Evolutionary conservation across 2,888 invertebrate species (phyloP).

Genomic region (Lagria hirta): DNA sequence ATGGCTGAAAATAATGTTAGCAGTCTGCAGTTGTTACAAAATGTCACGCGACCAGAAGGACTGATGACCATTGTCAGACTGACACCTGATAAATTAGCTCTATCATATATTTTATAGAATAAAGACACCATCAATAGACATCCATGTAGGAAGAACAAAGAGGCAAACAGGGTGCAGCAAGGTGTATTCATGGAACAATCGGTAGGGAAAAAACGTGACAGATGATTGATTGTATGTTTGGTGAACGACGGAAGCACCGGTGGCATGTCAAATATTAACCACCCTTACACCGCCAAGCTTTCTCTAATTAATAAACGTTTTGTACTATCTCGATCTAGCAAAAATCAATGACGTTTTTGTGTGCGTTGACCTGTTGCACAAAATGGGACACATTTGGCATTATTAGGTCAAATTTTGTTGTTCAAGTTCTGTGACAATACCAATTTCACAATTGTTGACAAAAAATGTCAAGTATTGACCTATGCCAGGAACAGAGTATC

Average conservation of each 20-base stretch:
- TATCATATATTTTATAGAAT: constrained; percentile 22
- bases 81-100: constrained; percentile 47
- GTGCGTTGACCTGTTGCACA: too few relatives aligned
- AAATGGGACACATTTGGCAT: too few relatives aligned
- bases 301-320: too few relatives aligned
- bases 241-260: constrained; percentile 9
- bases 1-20: constrained; percentile 36
- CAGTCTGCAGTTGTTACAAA: constrained; percentile 30
- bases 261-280: constrained; percentile 9
- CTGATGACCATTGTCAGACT: constrained; percentile 47
- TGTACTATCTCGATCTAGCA: too few relatives aligned
- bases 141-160: constrained; percentile 20
- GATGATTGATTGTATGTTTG: constrained; percentile 27
- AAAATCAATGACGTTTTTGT: too few relatives aligned
- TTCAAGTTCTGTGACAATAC: too few relatives aligned
- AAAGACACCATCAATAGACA: constrained; percentile 17
- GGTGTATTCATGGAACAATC: constrained; percentile 27
- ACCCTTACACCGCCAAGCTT: too few relatives aligned
- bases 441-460: too few relatives aligned
- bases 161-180: constrained; percentile 19
- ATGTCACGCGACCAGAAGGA: constrained; percentile 40
- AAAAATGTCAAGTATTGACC: too few relatives aligned
- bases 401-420: too few relatives aligned
- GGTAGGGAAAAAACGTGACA: constrained; percentile 28
- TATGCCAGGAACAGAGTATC: too few relatives aligned